Evolutionary conservation across 2,797 vertebrate genomes (phyloP), one percentile per base, ranked within the genome.

Genomic region (Ctenopoma kingsleyae): DNA sequence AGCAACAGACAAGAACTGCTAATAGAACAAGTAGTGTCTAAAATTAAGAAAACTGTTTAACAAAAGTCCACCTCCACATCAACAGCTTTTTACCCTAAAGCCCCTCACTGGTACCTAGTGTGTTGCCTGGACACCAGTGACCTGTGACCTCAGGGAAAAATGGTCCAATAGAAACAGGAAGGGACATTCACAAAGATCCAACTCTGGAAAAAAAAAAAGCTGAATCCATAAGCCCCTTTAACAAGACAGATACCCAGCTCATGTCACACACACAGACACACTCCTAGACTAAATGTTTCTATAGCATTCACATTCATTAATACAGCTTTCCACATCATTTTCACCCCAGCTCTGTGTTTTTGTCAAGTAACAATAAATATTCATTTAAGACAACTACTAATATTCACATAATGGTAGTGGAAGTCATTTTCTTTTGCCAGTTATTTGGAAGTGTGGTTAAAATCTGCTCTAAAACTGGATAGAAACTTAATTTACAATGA

Each of bases 91-190:
- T 38, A 50, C 36, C 65, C 47, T 8, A 53, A 74, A 84, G 71
- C 47, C 63, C 52, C 53, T 76, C 62, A 64, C n/a, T 16, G 65
- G 61, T 61, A 43, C 49, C 71, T 47, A 66, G n/a, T 17, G 60
- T 40, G 90, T 91, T 90, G 85, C 86, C 73, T 62, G 61, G 87
- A 85, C 74, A 88, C 85, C 67, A 53, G 11, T 74, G 73, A 87
- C 81, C 87, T 75, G 32, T 69, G 73, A 85, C 69, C 81, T 52
- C 22, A 3, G 4, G 19, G 48, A 71, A 64, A 74, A 84, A 73
- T 12, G 36, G 48, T 64, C 76, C 71, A 88, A 81, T 69, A 44
- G 51, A 62, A 71, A 64, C 83, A 67, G 59, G 69, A 68, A 74
- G 9, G 16, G 16, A 22, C 67, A 71, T 88, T 90, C 73, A 82